Evolutionary conservation across 2,113 vertebrate species (phyloP).

Genomic region (Uropsilus gracilis): DNA sequence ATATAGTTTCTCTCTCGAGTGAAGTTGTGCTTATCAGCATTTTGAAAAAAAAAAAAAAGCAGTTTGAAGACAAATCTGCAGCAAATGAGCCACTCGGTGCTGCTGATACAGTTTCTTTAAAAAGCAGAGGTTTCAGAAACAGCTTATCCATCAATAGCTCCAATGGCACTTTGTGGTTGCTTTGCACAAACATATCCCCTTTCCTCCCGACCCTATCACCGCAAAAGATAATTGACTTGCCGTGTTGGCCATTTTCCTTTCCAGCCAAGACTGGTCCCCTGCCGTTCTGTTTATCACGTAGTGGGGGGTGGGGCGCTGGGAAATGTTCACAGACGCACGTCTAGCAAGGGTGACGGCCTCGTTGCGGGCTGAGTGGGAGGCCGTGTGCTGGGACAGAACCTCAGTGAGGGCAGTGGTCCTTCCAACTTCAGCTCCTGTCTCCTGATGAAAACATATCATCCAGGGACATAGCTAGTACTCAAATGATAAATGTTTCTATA

Average conservation of each 20-base stretch:
- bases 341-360: neutral
- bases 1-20: conserved; percentile 49
- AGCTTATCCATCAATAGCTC: conserved; percentile 68
- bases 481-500: neutral
- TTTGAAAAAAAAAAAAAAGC: neutral
- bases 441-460: neutral
- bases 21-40: conserved; percentile 52
- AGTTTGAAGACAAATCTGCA: conserved; percentile 43
- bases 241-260: conserved; percentile 41
- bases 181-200: conserved; percentile 48
- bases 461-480: neutral
- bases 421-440: neutral
- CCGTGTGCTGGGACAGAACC: conserved; percentile 11
- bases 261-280: conserved; percentile 35
- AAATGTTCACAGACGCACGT: conserved; percentile 44
- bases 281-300: conserved; percentile 64
- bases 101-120: conserved; percentile 47
- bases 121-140: conserved; percentile 61
- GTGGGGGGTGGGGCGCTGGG: conserved; percentile 58
- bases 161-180: neutral
- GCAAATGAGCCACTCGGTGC: neutral
- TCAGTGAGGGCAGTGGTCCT: neutral
- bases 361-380: neutral
- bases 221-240: conserved; percentile 45
- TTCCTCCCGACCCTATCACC: conserved; percentile 32